Conservation (phyloP, 2,113 vertebrate genomes). For the Malaclemys terrapin region DNA sequence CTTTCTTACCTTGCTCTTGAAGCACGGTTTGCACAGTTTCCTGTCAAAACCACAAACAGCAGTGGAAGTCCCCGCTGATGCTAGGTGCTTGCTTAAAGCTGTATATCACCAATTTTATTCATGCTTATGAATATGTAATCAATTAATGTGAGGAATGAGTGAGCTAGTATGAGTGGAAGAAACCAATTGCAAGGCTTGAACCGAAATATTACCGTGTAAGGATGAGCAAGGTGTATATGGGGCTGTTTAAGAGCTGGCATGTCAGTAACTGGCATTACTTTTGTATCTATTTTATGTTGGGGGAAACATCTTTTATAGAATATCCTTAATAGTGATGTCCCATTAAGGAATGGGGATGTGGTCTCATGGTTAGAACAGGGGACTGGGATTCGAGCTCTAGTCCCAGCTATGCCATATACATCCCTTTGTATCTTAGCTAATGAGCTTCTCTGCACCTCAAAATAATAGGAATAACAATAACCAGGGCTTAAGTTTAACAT, state of each 20-base stretch:
- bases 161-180: no score
- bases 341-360: neutral
- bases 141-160: no score
- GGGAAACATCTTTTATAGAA: neutral
- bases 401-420: fast-evolving
- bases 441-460: fast-evolving
- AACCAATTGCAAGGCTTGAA: no score
- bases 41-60: no score
- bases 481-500: fast-evolving
- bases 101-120: no score
- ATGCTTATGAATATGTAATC: no score
- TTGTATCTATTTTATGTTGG: conserved; percentile 21
- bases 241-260: neutral
- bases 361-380: conserved; percentile 36
- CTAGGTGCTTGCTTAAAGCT: no score
- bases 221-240: no score
- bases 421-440: neutral
- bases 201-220: no score
- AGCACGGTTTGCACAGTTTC: no score
- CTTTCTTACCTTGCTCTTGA: no score
- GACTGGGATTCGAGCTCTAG: neutral
- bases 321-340: neutral
- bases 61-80: no score
- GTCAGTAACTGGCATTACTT: conserved; percentile 25
- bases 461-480: neutral